Percentiles rank a stretch among this genome's conserved stretches.
phyloP scores from a whole-genome alignment of 2,113 vertebrate species.

The Mungos mungo region DNA sequence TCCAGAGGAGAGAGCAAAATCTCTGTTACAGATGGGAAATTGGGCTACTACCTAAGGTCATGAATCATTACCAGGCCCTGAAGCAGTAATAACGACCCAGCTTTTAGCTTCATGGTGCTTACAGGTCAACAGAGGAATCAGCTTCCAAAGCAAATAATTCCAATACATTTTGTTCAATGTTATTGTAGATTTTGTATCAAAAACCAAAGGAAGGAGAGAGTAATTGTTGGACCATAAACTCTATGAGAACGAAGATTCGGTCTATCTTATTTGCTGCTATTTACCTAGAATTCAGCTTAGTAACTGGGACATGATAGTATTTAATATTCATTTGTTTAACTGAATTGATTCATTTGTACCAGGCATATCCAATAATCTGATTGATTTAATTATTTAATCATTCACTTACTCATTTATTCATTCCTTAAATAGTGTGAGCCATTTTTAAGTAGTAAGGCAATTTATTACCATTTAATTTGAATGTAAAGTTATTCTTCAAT shows the following conservation, averaged over 20 bases:
- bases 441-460: neutral
- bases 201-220: neutral
- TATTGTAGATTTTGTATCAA: neutral
- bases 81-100: neutral
- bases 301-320: neutral
- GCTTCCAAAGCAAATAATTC: neutral
- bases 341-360: neutral
- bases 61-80: neutral
- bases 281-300: neutral
- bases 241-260: neutral
- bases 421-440: neutral
- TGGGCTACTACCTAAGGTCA: neutral
- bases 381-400: neutral
- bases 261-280: neutral
- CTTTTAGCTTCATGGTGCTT: neutral
- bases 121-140: neutral
- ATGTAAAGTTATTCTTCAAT: conserved; percentile 17
- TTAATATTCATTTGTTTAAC: neutral
- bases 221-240: neutral
- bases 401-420: conserved; percentile 5
- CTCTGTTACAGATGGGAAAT: neutral
- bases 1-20: neutral
- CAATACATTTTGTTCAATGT: neutral
- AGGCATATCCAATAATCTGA: neutral
- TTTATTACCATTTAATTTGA: neutral